These are phyloP conservation scores for Pampusana beccarii DNA, from an alignment of 2,113 vertebrate species.

Conservation along the genomic window DNA sequence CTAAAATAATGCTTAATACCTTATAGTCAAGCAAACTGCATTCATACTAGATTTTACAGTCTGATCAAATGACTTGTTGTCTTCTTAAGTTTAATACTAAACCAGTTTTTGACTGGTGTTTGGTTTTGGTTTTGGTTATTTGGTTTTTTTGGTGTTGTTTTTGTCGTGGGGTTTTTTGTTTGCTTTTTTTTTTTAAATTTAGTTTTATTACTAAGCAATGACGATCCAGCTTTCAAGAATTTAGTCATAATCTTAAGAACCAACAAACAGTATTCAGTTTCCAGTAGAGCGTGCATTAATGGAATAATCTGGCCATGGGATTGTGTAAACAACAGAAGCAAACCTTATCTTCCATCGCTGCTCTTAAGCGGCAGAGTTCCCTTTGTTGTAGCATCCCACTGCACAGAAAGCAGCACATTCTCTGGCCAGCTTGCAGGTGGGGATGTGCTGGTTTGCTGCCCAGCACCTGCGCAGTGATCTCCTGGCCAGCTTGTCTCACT, in stretches of 20 bases:
- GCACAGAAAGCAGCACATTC: not conserved
- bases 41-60: not conserved
- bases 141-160: not conserved
- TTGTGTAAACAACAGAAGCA: not conserved
- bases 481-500: not conserved
- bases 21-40: not conserved
- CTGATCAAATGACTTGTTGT: not conserved
- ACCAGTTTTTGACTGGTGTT: rapidly evolving
- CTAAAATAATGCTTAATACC: not conserved
- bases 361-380: not conserved
- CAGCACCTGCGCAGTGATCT: not conserved
- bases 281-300: not conserved
- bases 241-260: not conserved
- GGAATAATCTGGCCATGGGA: not conserved
- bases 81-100: not conserved
- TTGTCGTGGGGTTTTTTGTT: not conserved
- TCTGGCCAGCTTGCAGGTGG: not conserved
- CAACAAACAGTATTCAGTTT: not conserved
- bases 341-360: not conserved
- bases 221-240: not conserved
- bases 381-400: not conserved
- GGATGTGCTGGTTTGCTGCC: not conserved
- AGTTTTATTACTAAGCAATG: not conserved
- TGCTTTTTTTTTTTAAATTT: not conserved
- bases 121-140: too few relatives aligned